These are phyloP conservation scores for Gymnocephalus cernua DNA, from an alignment of 2,113 vertebrate species.

Conservation along the genomic window DNA sequence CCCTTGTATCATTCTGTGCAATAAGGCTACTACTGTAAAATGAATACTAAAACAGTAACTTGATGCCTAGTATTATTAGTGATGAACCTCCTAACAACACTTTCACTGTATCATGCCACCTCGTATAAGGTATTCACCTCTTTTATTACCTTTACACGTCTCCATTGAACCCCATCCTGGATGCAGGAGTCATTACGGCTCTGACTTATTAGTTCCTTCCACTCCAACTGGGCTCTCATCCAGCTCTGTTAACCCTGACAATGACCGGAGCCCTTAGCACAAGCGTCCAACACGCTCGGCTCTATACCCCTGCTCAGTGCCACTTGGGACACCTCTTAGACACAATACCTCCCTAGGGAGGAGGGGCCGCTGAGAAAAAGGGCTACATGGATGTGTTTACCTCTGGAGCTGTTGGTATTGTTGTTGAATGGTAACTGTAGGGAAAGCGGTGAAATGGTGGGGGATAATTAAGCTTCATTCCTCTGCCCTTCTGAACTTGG, in stretches of 20 bases:
- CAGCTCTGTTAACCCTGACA: conserved; percentile 63
- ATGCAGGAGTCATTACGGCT: conserved; percentile 54
- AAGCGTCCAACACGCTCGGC: conserved; percentile 29
- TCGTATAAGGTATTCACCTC: conserved; percentile 9
- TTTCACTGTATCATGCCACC: conserved; percentile 29
- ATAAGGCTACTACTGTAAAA: background rate
- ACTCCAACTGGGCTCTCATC: conserved; percentile 59
- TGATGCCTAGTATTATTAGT: background rate
- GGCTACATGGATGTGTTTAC: conserved; percentile 43
- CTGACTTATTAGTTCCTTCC: conserved; percentile 82
- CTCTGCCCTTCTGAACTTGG: conserved; percentile 45
- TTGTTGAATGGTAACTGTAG: conserved; percentile 48
- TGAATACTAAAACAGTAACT: background rate
- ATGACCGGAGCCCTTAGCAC: conserved; percentile 65
- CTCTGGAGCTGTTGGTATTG: conserved; percentile 53
- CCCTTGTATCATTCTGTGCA: background rate
- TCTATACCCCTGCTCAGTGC: conserved; percentile 20
- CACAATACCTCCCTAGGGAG: conserved; percentile 64
- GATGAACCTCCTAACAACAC: conserved; percentile 3
- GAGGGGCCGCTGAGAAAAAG: conserved; percentile 42
- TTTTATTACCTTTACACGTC: conserved; percentile 50
- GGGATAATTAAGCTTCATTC: conserved; percentile 49
- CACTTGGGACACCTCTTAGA: conserved; percentile 45
- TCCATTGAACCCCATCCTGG: conserved; percentile 55
- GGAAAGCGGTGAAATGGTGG: conserved; percentile 27